A percentile compares a stretch with the other conserved stretches of the same genome.
Evolutionary conservation across 2,888 invertebrate genomes (phyloP).

Genomic region (Drosophila neotestacea): DNA sequence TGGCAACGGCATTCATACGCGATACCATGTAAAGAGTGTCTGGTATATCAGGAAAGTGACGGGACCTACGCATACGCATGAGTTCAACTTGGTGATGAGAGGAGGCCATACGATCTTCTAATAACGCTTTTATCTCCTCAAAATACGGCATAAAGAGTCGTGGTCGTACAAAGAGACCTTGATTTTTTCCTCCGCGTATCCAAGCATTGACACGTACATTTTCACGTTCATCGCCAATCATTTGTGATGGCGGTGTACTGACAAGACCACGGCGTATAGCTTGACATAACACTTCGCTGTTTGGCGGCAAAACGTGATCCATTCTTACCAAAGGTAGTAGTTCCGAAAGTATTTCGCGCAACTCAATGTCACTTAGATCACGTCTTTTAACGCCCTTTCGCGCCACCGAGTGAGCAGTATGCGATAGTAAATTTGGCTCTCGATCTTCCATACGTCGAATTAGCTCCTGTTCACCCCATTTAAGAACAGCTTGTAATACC

Average conservation of each 20-base stretch:
- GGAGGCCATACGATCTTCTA: slow-evolving; percentile 92
- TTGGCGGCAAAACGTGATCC: slow-evolving; percentile 95
- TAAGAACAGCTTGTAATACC: slow-evolving; percentile 93
- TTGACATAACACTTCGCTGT: slow-evolving; percentile 91
- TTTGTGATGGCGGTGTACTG: slow-evolving; percentile 93
- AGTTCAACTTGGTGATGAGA: slow-evolving; percentile 91
- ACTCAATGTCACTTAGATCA: slow-evolving; percentile 93
- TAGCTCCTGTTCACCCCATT: slow-evolving; percentile 95
- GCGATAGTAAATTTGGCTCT: slow-evolving; percentile 95
- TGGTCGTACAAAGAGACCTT: slow-evolving; percentile 92
- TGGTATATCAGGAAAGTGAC: slow-evolving; percentile 93
- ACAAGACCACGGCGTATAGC: slow-evolving; percentile 90
- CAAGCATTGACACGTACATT: slow-evolving; percentile 91
- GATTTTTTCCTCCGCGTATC: slow-evolving; percentile 90
- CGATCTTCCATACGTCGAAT: slow-evolving; percentile 93
- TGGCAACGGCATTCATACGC: slow-evolving; percentile 82
- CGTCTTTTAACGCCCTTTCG: slow-evolving; percentile 92
- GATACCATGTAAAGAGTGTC: slow-evolving; percentile 96
- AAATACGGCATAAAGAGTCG: slow-evolving; percentile 97
- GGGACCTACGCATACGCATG: slow-evolving; percentile 89
- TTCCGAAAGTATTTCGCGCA: slow-evolving; percentile 93
- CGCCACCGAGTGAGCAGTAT: slow-evolving; percentile 96
- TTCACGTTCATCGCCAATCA: slow-evolving; percentile 91
- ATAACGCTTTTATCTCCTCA: slow-evolving; percentile 95
- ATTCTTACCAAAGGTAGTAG: slow-evolving; percentile 93